Evolutionary conservation across 2,113 vertebrate species (phyloP), one percentile per base, ranked within the genome.

Genomic region (Crotophaga sulcirostris): DNA sequence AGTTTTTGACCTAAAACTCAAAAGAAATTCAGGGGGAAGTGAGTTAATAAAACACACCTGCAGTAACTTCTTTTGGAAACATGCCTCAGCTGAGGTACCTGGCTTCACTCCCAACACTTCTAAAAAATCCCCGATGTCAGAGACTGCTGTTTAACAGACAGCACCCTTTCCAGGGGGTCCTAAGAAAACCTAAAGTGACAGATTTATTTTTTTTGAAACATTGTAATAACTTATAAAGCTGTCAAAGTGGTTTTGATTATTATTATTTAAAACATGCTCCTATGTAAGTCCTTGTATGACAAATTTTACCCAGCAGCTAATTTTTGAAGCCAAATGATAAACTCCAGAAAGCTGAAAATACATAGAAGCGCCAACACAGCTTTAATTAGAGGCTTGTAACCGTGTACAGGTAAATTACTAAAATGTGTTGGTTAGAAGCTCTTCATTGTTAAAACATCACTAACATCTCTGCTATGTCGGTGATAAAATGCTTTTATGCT

Each of bases 1-100:
- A 82, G 25, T 18, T 67, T 87, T 66, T 89, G 49, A 87, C 87
- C 84, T 75, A 38, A 94, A 92, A 93, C 42, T 8, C 52, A 84
- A 49, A 68, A 94, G 83, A 90, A 95, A 92, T 31, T 33, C 10
- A 34, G 2, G 9, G 20, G 68, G 73, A 92, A 40, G 29, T 54
- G 69, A 94, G 89, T 92, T 94, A 95, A 95, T 89, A 89, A 79
- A 96, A 93, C 86, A 93, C 92, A 96, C 86, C 92, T 96, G 92
- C 80, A 94, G 45, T 66, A 90, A 75, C 88, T 92, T 59, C 79
- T 94, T 84, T 84, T 62, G 80, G 92, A 92, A 96, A 91, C 42
- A 38, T 58, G 73, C 77, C 68, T 88, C 74, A 79, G 90, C 72
- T 96, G 88, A 91, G 79, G 76, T 66, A 81, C 82, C 64, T 94